Evolutionary conservation across 2,797 vertebrate species (phyloP).

Genomic region (Garrulus glandarius): DNA sequence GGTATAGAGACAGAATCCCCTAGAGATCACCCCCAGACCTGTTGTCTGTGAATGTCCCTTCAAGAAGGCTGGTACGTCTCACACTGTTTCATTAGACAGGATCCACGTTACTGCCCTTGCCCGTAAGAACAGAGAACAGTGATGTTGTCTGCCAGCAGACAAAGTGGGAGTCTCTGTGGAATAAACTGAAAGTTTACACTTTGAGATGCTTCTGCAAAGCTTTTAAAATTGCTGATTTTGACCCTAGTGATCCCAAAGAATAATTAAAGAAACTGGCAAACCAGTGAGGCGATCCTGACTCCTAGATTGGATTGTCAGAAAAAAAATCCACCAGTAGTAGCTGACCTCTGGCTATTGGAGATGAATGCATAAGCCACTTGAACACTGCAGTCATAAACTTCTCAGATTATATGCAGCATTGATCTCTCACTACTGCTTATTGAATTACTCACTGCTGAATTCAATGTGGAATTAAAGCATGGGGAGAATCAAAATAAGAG

Average conservation of each 20-base stretch:
- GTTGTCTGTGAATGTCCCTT: background rate
- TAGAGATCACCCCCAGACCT: background rate
- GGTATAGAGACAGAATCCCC: background rate
- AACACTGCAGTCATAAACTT: conserved; percentile 46
- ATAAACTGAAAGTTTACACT: background rate
- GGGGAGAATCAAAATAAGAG: background rate
- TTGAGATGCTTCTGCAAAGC: background rate
- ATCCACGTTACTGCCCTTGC: background rate
- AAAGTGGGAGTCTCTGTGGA: background rate
- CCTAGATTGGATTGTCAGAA: background rate
- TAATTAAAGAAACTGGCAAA: conserved; percentile 34
- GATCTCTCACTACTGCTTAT: conserved; percentile 19
- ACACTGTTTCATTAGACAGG: background rate
- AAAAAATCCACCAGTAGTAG: background rate
- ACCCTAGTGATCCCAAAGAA: conserved; percentile 1
- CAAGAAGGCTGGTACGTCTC: background rate
- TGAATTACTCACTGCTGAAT: conserved; percentile 30
- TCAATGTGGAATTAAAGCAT: conserved; percentile 7
- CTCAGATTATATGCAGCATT: conserved; percentile 39
- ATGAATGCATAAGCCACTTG: conserved; percentile 29
- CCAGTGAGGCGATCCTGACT: background rate
- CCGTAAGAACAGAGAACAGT: background rate
- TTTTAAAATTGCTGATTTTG: conserved; percentile 37
- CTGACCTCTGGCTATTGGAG: conserved; percentile 24
- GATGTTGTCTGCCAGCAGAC: background rate